Base-by-base conservation (phyloP, 2,797 vertebrate species). In the Malacoraja senta region DNA sequence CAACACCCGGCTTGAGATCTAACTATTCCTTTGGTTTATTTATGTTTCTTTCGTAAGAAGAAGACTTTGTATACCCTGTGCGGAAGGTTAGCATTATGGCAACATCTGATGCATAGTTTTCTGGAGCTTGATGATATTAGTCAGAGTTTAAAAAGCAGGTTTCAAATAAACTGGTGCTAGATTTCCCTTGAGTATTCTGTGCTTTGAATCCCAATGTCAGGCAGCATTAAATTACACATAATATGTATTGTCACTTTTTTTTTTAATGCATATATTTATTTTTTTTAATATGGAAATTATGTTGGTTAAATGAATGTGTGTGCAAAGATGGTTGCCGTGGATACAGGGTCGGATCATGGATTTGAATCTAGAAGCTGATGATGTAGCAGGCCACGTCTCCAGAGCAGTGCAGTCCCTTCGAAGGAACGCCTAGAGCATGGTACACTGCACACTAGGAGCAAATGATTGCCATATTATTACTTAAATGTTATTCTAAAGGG, bases 241-340 rank as follows among this genome's bases (percentile, higher is more conserved):
- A 17, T 32, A 65, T 3, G 13, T 32, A 88, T 32, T 63, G n/a
- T 63, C 6, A 65, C n/a, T 88, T 61, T 86, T 65, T 88, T 83
- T 88, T 68, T 24, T 35, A 68, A 68, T 61, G 68, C 6, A 9
- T 35, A 88, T 68, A 68, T 35, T 21, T 68, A 35, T 88, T 35
- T 44, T 44, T 2, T 2, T 2, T 2, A 44, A 35, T 78, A 68
- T 68, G 84, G n/a, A 35, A 63, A 35, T 88, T 68, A 13, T 88
- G 84, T 19, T 88, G 63, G 15, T 13, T 88, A 68, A 88, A 35
- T 88, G n/a, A 88, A 65, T 88, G 61, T 88, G 84, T 35, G 84
- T 35, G 84, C n/a, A 21, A 35, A 21, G n/a, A 88, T 88, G 84
- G 63, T 88, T 88, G 17, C 63, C 61, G 35, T 35, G n/a, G 61